Base-by-base conservation (phyloP, 2,888 invertebrate species). In the Drosophila mimetica region DNA sequence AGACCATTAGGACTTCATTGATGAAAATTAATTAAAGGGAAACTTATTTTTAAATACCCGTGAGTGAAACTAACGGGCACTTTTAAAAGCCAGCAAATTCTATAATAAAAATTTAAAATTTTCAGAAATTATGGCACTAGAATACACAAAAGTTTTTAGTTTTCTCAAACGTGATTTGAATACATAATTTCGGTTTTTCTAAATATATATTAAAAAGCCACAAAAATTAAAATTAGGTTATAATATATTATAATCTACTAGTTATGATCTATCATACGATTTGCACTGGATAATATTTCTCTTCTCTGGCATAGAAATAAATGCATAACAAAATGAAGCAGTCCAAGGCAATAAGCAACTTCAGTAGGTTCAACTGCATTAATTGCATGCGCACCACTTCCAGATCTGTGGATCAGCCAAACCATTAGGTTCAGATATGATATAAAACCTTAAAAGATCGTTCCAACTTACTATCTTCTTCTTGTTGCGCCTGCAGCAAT, bases 291-390 rank as follows among this genome's bases (percentile, higher is more conserved):
- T 9, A 0, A 0, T 22, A 13, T 4, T 9, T 25, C 4, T 13
- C n/a, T 1, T 63, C 48, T 13, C 8, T 41, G 7, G 13, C 22
- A 14, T 50, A 50, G 14, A 57, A 48, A 11, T 47, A 54, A 0
- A 74, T n/a, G 36, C 39, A 72, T 9, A 85, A 13, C 9, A 87
- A n/a, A 4, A 71, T 59, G 1, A 71, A 7, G 9, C 75, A 22
- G 39, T 85, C 69, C 54, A 82, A 16, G 7, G 58, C 42, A 2
- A 85, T 7, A 9, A 87, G 25, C n/a, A 82, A 34, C 41, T 87
- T 85, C 32, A 87, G 36, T 32, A 82, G 22, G 14, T 87, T 87
- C 0, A 79, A 8, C 30, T 82, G 86, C 50, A 87, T 18, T 20
- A 78, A 25, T 6, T 72, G 66, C 76, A 82, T 81, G 11, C 50